Conservation (phyloP, 2,797 vertebrate genomes). For the Chaenodraco wilsoni region DNA sequence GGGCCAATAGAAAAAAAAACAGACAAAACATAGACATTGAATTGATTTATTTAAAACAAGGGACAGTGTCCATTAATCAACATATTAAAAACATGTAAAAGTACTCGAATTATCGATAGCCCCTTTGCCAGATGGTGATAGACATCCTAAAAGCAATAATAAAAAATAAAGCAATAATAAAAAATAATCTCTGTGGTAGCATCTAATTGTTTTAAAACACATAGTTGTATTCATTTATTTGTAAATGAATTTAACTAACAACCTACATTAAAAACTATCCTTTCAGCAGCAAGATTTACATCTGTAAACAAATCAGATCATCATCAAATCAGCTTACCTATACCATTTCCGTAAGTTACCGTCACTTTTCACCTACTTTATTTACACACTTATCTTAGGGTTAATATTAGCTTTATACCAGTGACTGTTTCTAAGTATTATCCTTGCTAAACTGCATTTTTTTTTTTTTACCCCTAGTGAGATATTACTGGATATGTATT, state of each 20-base stretch:
- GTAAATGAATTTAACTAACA: neutral
- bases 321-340: neutral
- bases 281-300: neutral
- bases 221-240: neutral
- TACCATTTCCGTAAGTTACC: neutral
- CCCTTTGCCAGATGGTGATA: too few species aligned
- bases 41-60: too few species aligned
- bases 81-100: too few species aligned
- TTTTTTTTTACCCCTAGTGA: constrained; percentile 3
- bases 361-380: too few species aligned
- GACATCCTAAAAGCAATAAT: too few species aligned
- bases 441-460: neutral
- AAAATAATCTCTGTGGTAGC: too few species aligned
- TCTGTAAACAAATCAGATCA: neutral
- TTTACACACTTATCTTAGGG: too few species aligned
- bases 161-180: too few species aligned
- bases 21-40: too few species aligned
- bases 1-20: too few species aligned
- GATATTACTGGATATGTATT: neutral
- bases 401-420: neutral
- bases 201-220: neutral
- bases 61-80: too few species aligned
- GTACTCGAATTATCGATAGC: too few species aligned
- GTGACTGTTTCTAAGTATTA: neutral
- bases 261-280: neutral